Evolutionary conservation across 2,888 invertebrate species (phyloP), one percentile per base, ranked within the genome.

Genomic region (Ecdyonurus torrentis): DNA sequence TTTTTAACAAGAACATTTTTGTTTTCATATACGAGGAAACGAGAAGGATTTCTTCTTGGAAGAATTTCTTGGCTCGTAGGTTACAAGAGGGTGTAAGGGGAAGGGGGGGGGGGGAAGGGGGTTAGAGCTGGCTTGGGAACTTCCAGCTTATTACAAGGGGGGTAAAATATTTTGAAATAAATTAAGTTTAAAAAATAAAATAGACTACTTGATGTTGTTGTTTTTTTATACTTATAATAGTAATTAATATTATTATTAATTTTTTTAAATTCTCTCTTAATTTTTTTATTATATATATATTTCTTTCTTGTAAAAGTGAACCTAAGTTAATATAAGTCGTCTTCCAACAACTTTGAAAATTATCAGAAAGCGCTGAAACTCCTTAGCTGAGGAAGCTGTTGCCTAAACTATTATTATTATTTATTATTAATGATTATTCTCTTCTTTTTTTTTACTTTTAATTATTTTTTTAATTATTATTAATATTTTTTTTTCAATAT

Each of bases 381-480:
- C 5, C 55, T 55, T 55, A n/a, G 55, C 55, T 55, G 55, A 55
- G 55, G n/a, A 55, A 55, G n/a, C 7, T n/a, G n/a, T 22, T 5
- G 55, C 55, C 55, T 55, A 55, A 55, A 20, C 55, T 55, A 55
- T 37, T 37, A 37, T 37, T 37, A 61, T 60, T 61, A 66, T 65
- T 65, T 64, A 61, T 66, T 37, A 63, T 65, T 63, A 61, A 19
- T 65, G 60, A 61, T 67, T 67, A 65, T 66, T 67, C 66, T 62
- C 65, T 67, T 67, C 66, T 7, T 55, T 55, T 55, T 22, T 55
- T 50, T n/a, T n/a, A n/a, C n/a, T n/a, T n/a, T 63, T 60, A 60
- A 66, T 65, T 65, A 66, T 64, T 63, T 66, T 37, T 63, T 65
- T 63, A 61, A 19, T 65, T 62, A 61, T 67, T 67, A 65, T 66